A percentile compares a stretch with the other conserved stretches of the same genome.
Conservation (phyloP, 1,140 invertebrate species). For the Leptinotarsa undecemlineata region DNA sequence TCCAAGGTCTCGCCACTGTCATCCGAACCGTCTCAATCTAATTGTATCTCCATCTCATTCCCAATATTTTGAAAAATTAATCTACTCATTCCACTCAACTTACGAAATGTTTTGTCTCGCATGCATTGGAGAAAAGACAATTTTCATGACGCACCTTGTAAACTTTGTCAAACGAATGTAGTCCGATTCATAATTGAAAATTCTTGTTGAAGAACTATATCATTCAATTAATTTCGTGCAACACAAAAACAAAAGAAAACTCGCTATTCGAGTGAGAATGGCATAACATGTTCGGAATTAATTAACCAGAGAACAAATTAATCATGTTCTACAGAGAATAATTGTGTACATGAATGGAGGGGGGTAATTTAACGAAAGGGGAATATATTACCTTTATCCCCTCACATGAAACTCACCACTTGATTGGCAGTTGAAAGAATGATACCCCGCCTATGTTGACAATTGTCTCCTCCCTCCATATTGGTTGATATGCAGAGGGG, state of each 20-base stretch:
- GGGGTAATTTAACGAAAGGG: conserved; percentile 34
- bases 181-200: conserved; percentile 4
- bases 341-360: conserved; percentile 28
- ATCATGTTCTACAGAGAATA: conserved; percentile 37
- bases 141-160: neutral
- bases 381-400: conserved; percentile 28
- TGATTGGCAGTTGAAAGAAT: conserved; percentile 42
- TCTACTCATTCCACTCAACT: too few relatives aligned
- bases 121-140: too few relatives aligned
- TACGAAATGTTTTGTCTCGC: too few relatives aligned
- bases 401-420: conserved; percentile 11
- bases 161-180: neutral
- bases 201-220: neutral
- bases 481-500: conserved; percentile 42
- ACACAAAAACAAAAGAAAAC: conserved; percentile 16
- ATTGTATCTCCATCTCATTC: too few relatives aligned
- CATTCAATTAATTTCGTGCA: conserved; percentile 12
- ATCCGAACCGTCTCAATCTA: too few relatives aligned
- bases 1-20: too few relatives aligned
- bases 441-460: conserved; percentile 38
- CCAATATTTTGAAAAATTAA: too few relatives aligned
- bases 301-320: conserved; percentile 42
- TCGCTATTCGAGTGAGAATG: conserved; percentile 22
- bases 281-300: conserved; percentile 35
- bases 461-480: conserved; percentile 39